Base-by-base conservation (phyloP, 2,797 vertebrate species). In the Gymnopithys bicolor region DNA sequence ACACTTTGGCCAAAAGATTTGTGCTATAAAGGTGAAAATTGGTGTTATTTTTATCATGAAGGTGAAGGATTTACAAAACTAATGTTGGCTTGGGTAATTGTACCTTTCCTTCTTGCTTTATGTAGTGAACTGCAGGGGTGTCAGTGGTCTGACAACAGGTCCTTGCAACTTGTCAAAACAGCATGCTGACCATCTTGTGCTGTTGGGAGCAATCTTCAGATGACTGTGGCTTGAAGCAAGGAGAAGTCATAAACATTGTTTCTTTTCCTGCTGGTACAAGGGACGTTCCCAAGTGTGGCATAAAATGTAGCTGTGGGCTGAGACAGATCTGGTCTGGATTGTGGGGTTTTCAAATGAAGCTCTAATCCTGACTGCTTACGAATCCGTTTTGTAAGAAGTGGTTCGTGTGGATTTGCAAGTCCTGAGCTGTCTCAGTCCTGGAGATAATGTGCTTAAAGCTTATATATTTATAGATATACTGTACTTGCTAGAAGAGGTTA, bases 371-470 rank as follows among this genome's bases (percentile, higher is more conserved):
- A 70, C 60, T 74, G 32, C 80, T 87, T 69, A 67, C 6, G 35
- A 80, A 68, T 74, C 81, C n/a, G 15, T 62, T 89, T 92, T 94
- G n/a, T 67, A 63, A 89, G 88, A 49, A 77, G 52, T 74, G 23
- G 84, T 87, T 73, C 85, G 43, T 89, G 60, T 74, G 74, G 88
- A 92, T 96, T 92, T 96, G 77, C 80, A 68, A 82, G 78, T 89
- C 67, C 37, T 90, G 74, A 92, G 78, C 81, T 84, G 55, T 84
- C 59, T 95, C 83, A 63, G 67, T 89, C 70, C 63, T 74, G 66
- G 33, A 58, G 81, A 70, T 93, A 87, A 87, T 51, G 46, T 87
- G 43, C 82, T 93, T 93, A 92, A 92, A 84, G 70, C 41, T 27
- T 9, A n/a, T 67, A 5, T 94, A 84, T 93, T 95, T 95, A 84